Evolutionary conservation across 2,888 invertebrate genomes (phyloP).

Genomic region (Epinotia nisella): DNA sequence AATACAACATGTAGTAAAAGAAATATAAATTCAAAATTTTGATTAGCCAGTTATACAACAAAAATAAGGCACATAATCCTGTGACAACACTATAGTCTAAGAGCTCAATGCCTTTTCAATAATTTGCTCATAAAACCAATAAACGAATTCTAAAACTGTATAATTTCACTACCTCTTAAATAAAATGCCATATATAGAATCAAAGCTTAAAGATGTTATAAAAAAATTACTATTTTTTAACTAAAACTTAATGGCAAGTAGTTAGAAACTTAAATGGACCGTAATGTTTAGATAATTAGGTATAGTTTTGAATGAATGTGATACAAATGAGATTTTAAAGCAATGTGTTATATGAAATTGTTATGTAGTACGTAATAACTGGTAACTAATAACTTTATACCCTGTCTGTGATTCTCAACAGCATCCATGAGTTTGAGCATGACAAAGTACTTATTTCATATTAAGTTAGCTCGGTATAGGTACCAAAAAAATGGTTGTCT

Average conservation of each 20-base stretch:
- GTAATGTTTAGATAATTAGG: constrained; percentile 24
- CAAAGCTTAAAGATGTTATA: constrained; percentile 49
- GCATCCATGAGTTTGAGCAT: too few species aligned
- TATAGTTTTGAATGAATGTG: constrained; percentile 80
- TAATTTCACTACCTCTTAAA: constrained; percentile 45
- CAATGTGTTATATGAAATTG: constrained; percentile 69
- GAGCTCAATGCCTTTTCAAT: background rate
- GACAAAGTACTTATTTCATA: too few species aligned
- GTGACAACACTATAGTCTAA: background rate
- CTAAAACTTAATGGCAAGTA: constrained; percentile 52
- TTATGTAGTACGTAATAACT: constrained; percentile 71
- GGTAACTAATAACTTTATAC: constrained; percentile 54
- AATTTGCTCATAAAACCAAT: constrained; percentile 8
- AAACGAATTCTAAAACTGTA: constrained; percentile 17
- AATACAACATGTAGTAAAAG: too few species aligned
- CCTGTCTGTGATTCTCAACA: background rate
- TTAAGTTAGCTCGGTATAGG: too few species aligned
- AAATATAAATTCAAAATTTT: too few species aligned
- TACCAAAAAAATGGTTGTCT: too few species aligned
- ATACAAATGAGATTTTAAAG: constrained; percentile 74
- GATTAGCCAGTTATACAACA: too few species aligned
- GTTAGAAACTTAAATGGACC: constrained; percentile 36
- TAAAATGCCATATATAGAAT: constrained; percentile 28
- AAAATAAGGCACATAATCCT: background rate
- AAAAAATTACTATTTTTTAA: constrained; percentile 26